Percentiles rank a stretch among this genome's conserved stretches.
These are phyloP conservation scores for Zaprionus tsacasi DNA, from an alignment of 1,140 invertebrate species.

Conservation along the genomic window DNA sequence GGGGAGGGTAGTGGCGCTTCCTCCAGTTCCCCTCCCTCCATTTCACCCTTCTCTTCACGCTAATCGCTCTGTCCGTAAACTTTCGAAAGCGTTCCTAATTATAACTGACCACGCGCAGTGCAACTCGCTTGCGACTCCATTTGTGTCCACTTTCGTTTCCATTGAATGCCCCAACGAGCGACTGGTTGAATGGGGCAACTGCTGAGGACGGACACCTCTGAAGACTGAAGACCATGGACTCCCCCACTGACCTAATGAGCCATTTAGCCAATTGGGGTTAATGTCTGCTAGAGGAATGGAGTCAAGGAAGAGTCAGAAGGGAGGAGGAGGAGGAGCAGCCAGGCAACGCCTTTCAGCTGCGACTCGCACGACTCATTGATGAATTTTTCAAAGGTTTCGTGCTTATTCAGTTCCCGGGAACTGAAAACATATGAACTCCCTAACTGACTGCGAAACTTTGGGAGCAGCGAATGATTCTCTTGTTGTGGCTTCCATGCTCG, in stretches of 20 bases:
- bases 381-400: conserved; percentile 73
- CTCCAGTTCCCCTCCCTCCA: background rate
- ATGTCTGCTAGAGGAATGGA: conserved; percentile 44
- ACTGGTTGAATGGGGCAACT: conserved; percentile 38
- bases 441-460: conserved; percentile 50
- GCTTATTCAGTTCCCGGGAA: conserved; percentile 42
- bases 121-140: conserved; percentile 61
- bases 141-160: conserved; percentile 36
- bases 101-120: conserved; percentile 79
- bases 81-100: conserved; percentile 63
- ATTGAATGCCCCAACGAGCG: conserved; percentile 37
- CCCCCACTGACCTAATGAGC: conserved; percentile 76
- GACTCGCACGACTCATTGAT: conserved; percentile 55
- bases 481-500: conserved; percentile 32
- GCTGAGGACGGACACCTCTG: conserved; percentile 15
- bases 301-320: too few species aligned
- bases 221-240: conserved; percentile 20
- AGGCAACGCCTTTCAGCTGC: conserved; percentile 34
- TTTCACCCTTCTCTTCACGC: conserved; percentile 7
- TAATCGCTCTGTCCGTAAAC: conserved; percentile 69
- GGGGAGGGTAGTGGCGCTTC: conserved; percentile 1
- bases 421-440: conserved; percentile 69
- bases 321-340: background rate
- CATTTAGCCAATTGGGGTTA: conserved; percentile 76
- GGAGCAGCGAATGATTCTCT: conserved; percentile 25